These are phyloP conservation scores for Ursus arctos DNA, from an alignment of 2,113 vertebrate species.

Conservation along the genomic window DNA sequence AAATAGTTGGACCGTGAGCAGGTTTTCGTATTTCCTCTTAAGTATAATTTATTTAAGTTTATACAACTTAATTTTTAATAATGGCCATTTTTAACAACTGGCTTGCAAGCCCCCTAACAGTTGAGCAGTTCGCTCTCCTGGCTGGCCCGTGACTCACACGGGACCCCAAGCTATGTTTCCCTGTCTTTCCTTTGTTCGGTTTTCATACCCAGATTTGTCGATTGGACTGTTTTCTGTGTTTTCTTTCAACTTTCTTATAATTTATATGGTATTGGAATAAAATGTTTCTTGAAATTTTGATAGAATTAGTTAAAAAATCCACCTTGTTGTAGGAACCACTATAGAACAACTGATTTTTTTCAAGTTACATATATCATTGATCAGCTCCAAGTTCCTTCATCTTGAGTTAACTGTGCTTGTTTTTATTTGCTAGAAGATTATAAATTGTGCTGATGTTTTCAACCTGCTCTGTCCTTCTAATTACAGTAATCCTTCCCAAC, in stretches of 20 bases:
- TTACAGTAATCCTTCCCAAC: accelerated
- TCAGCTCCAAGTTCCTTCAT: not conserved
- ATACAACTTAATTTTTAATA: not conserved
- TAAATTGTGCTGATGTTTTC: not conserved
- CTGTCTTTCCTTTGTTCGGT: accelerated
- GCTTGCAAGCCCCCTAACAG: accelerated
- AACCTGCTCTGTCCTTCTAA: accelerated
- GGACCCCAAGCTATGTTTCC: accelerated
- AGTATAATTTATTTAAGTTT: not conserved
- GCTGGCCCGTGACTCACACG: accelerated
- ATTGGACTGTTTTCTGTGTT: not conserved
- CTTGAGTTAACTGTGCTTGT: not conserved
- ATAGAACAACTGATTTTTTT: not conserved
- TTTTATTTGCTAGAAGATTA: not conserved
- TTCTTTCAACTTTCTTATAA: not conserved
- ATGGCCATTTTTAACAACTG: not conserved
- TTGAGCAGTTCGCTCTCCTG: accelerated
- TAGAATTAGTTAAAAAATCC: not conserved
- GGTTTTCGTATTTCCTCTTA: not conserved
- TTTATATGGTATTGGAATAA: not conserved
- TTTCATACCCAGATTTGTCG: not conserved
- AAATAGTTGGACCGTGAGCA: accelerated
- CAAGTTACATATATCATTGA: not conserved
- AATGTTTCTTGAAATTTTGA: not conserved
- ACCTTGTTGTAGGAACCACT: not conserved